Percentiles rank a stretch among this genome's conserved stretches.
Evolutionary conservation across 1,140 invertebrate species (phyloP).

Genomic region (Brachionus paranguensis): DNA sequence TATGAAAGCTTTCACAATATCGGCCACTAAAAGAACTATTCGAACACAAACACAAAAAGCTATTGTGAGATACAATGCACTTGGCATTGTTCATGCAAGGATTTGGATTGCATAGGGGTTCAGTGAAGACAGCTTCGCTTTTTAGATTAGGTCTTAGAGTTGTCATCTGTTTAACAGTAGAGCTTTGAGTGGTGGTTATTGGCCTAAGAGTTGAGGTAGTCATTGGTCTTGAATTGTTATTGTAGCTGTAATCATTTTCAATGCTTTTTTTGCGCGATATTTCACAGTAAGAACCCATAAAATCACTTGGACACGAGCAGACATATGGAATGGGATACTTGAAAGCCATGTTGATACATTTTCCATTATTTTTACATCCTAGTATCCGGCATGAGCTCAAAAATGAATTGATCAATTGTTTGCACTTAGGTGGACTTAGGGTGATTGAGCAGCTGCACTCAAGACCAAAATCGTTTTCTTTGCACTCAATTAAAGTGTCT

Average conservation of each 20-base stretch:
- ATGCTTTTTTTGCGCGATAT: conserved; percentile 2
- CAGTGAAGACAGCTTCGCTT: not conserved
- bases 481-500: conserved; percentile 38
- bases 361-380: conserved; percentile 30
- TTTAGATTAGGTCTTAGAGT: not conserved
- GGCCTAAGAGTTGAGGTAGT: not conserved
- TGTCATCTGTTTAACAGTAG: not conserved
- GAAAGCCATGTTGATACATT: conserved; percentile 38
- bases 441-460: conserved; percentile 40
- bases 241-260: not conserved
- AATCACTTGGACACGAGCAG: conserved; percentile 36
- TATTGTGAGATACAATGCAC: conserved; percentile 1
- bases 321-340: conserved; percentile 40
- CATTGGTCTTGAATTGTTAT: not conserved
- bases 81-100: conserved; percentile 31
- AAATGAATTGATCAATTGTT: conserved; percentile 40
- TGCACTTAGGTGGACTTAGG: conserved; percentile 33
- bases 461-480: conserved; percentile 40
- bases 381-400: conserved; percentile 34
- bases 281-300: conserved; percentile 38
- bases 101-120: conserved; percentile 32
- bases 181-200: too few species aligned
- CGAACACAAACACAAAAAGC: not conserved
- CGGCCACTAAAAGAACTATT: not conserved
- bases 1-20: conserved; percentile 31